Conservation (phyloP, 2,797 vertebrate species). For the Melanotaenia boesemani region DNA sequence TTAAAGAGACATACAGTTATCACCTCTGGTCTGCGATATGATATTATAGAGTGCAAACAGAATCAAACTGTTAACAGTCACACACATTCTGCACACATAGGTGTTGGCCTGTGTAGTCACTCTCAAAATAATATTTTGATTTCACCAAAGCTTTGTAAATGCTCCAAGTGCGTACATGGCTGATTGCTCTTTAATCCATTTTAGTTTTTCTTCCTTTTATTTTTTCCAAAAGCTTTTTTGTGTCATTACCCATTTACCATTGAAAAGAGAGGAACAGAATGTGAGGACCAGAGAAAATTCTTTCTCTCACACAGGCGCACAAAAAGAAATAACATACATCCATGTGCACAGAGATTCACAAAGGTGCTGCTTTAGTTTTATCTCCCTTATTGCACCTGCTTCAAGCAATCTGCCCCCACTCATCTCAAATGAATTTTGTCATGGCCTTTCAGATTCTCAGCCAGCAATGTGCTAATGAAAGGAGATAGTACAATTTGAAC, state of each 20-base stretch:
- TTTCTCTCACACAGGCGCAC: constrained; percentile 28
- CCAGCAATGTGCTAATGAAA: constrained; percentile 95
- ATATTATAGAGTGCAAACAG: constrained; percentile 67
- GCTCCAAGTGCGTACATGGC: constrained; percentile 42
- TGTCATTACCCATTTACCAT: constrained; percentile 81
- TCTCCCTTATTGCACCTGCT: constrained; percentile 95
- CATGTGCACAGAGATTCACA: constrained; percentile 56
- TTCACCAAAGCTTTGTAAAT: constrained; percentile 70
- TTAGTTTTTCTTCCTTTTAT: constrained; percentile 8
- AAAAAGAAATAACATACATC: constrained; percentile 58
- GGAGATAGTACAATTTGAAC: constrained; percentile 98
- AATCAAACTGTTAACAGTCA: constrained; percentile 72
- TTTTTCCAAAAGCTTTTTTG: constrained; percentile 58
- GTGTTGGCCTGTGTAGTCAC: constrained; percentile 78
- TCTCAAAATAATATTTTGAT: constrained; percentile 82
- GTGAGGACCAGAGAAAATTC: constrained; percentile 71
- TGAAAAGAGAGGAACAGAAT: constrained; percentile 65
- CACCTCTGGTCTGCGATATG: constrained; percentile 68
- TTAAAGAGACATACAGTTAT: constrained; percentile 55
- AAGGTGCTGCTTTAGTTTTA: constrained; percentile 87
- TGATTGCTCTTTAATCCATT: constrained; percentile 41
- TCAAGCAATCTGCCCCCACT: constrained; percentile 91
- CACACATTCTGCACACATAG: constrained; percentile 62
- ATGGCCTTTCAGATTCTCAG: constrained; percentile 94
- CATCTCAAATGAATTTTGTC: constrained; percentile 98